Base-by-base conservation (phyloP, 2,797 vertebrate genomes). In the Varecia variegata region DNA sequence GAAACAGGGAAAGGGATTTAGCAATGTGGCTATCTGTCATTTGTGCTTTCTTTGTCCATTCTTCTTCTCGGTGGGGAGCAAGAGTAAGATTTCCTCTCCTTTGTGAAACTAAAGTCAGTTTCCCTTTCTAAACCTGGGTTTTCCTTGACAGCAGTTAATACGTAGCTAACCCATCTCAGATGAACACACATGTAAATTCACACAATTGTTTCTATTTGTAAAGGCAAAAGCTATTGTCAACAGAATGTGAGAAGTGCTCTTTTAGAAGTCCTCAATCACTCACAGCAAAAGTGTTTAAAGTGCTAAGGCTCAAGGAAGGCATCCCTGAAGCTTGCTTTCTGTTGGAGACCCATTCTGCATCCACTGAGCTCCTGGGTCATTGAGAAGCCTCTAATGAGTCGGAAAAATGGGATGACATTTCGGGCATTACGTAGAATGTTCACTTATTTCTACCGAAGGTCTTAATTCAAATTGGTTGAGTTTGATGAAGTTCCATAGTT, bases 51-150 rank as follows among this genome's bases (percentile, higher is more conserved):
- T 94, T 92, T 52, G 85, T 77, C 43, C 30, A 40, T 96, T 94
- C 52, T 95, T 97, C 74, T 68, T 96, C 93, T 90, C 88, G 13
- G 58, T 92, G 71, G 88, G 84, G 79, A 89, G 56, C 40, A 56
- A 38, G 20, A 96, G 45, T 83, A 76, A 52, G 76, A 87, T 88
- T 97, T 98, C 92, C 77, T 95, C 67, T 94, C 40, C 85, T 89
- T 95, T 92, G 86, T 97, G 50, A 96, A 88, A 95, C 73, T 65
- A 38, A 84, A 83, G 77, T 43, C 87, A 74, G 7, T 56, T 93
- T 96, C 35, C 54, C 87, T 93, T 97, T 80, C 58, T 82, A 65
- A 43, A 62, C 58, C 88, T 65, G 25, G 17, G 17, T 82, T 90
- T 96, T 93, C 30, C 62, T 82, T 60, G 68, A 11, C 27, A 58